Evolutionary conservation across 2,888 invertebrate genomes (phyloP), one percentile per base, ranked within the genome.

Genomic region (Andrena marginata): DNA sequence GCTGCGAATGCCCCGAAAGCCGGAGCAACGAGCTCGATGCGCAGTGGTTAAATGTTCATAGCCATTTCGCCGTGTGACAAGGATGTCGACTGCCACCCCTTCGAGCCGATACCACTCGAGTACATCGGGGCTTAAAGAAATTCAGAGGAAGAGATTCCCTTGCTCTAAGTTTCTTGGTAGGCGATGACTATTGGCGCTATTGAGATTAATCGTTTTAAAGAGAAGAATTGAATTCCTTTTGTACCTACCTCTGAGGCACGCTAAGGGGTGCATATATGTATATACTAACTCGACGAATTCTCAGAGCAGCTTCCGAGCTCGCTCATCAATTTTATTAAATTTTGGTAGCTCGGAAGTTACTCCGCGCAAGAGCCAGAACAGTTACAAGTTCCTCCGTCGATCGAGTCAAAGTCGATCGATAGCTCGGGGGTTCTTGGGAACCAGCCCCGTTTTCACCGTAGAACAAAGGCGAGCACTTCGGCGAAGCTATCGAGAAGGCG

Each of bases 1-100:
- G 67, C 76, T 35, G 77, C 20, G 73, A 56, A 42, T 56, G 10
- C 54, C 26, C 64, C 51, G 65, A 85, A 64, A 62, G 63, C 67
- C 29, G 29, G 1, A 49, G 42, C 20, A 26, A 62, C 62, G 13
- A 8, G 35, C 33, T 16, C 2, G 20, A 13, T 5, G 4, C 33
- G 62, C 16, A 13, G 59, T 7, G 42, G 51, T 65, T 80, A 56
- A 80, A 80, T 80, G 67, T 63, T 80, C 67, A 29, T 78, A 77
- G 77, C 2, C 16, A 23, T n/a, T 23, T 10, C 13, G 10, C 42
- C n/a, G n/a, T 23, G 33, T 35, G 56, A 33, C 23, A 8, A 59
- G 49, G 31, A 26, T 64, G 29, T 48, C 35, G 48, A 23, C 26
- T 10, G 23, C n/a, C 5, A 6, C 51, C 42, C 8, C 2, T 10